These are phyloP conservation scores for Lanistes nyassanus DNA, from an alignment of 1,140 invertebrate genomes.

Conservation along the genomic window DNA sequence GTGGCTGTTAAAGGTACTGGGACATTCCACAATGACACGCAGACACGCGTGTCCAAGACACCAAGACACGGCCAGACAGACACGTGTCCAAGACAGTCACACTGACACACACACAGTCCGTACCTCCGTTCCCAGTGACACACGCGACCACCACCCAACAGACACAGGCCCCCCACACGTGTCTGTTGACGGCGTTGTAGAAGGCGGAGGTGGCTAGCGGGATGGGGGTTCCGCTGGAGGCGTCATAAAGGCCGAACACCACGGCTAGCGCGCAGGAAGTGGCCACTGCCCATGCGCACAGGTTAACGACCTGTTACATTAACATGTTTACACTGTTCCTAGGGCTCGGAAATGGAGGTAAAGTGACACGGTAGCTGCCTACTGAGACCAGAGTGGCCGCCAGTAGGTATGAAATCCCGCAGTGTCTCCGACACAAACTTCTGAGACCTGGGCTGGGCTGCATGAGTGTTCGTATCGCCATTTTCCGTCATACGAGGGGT, in stretches of 20 bases:
- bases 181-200: slow-evolving; percentile 60
- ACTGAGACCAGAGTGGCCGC: too few species aligned
- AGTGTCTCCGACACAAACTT: too few species aligned
- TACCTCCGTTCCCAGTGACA: slow-evolving; percentile 44
- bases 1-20: too few species aligned
- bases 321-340: background rate
- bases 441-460: too few species aligned
- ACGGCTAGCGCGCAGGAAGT: slow-evolving; percentile 31
- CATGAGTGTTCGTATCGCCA: too few species aligned
- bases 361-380: too few species aligned
- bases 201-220: slow-evolving; percentile 31
- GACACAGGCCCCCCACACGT: slow-evolving; percentile 63
- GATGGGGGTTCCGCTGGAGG: slow-evolving; percentile 27
- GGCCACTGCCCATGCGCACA: slow-evolving; percentile 37
- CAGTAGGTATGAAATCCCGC: too few species aligned
- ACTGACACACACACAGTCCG: background rate
- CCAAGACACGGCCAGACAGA: background rate
- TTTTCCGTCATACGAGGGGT: too few species aligned
- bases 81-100: background rate
- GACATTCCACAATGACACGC: too few species aligned
- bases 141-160: slow-evolving; percentile 67
- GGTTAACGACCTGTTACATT: background rate
- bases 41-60: background rate
- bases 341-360: too few species aligned
- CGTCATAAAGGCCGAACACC: slow-evolving; percentile 47